Percentiles rank a stretch among this genome's conserved stretches.
These are phyloP conservation scores for Desoria tigrina DNA, from an alignment of 2,888 invertebrate genomes.

Conservation along the genomic window DNA sequence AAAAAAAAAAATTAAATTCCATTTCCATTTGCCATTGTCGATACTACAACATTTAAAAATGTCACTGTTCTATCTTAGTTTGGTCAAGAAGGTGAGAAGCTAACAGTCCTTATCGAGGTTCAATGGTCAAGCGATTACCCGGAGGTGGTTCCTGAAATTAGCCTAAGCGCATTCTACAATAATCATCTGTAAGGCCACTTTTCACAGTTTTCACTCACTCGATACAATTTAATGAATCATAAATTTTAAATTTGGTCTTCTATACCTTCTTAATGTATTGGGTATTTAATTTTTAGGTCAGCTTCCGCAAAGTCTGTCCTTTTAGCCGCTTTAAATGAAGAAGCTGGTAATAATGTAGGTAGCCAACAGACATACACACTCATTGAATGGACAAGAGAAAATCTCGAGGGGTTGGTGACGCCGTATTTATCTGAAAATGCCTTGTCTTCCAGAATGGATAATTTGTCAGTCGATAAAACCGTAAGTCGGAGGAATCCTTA, in stretches of 20 bases:
- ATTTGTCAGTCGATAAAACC: no score
- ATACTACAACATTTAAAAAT: no score
- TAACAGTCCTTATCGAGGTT: slow-evolving; percentile 85
- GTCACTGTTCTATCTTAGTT: slow-evolving; percentile 63
- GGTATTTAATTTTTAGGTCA: slow-evolving; percentile 61
- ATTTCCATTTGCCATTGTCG: no score
- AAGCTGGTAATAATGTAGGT: slow-evolving; percentile 80
- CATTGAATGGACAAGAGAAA: slow-evolving; percentile 88
- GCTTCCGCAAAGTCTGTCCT: slow-evolving; percentile 72
- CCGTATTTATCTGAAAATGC: slow-evolving; percentile 63
- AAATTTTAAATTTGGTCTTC: no score
- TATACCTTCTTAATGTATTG: slow-evolving; percentile 12
- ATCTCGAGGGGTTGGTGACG: slow-evolving; percentile 68
- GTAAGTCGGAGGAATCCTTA: no score
- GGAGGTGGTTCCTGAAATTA: slow-evolving; percentile 74
- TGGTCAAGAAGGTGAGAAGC: slow-evolving; percentile 73
- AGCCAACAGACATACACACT: slow-evolving; percentile 93
- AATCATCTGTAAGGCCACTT: slow-evolving; percentile 83
- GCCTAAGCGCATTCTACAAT: slow-evolving; percentile 90
- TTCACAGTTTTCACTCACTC: no score
- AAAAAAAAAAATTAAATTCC: no score
- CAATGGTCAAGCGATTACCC: slow-evolving; percentile 86
- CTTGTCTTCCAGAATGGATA: not conserved
- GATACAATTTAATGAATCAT: no score
- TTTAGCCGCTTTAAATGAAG: slow-evolving; percentile 64